Percentiles rank a stretch among this genome's conserved stretches.
Evolutionary conservation across 2,888 invertebrate genomes (phyloP).

Genomic region (Falcaria lacertinaria): DNA sequence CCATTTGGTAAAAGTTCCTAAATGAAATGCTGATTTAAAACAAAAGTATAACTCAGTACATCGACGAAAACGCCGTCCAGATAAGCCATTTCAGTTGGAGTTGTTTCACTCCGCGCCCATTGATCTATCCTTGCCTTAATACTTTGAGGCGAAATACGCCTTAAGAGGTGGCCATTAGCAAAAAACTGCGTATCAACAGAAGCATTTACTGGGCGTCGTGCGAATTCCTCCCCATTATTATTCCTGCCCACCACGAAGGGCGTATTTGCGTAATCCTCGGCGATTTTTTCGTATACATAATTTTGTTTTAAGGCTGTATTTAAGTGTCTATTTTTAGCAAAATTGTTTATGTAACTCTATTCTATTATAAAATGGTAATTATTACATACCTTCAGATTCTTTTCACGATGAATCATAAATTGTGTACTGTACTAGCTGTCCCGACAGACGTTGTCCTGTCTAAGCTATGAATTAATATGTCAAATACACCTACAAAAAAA

Average conservation of each 20-base stretch:
- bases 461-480: too few species aligned
- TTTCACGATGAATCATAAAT: too few species aligned
- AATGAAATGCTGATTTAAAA: too few species aligned
- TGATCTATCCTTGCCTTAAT: constrained; percentile 29
- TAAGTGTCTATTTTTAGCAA: background rate
- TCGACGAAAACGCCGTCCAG: background rate
- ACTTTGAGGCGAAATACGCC: constrained; percentile 32
- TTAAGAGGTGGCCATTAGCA: constrained; percentile 56
- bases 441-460: too few species aligned
- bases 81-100: background rate
- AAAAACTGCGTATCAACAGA: constrained; percentile 68
- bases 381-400: too few species aligned
- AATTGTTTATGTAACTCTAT: background rate
- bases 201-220: constrained; percentile 50
- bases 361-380: too few species aligned
- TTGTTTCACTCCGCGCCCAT: constrained; percentile 3
- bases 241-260: constrained; percentile 57
- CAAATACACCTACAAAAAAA: too few species aligned
- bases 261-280: constrained; percentile 61
- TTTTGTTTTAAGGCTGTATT: background rate
- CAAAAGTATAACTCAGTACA: background rate
- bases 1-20: too few species aligned
- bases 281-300: constrained; percentile 42
- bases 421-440: too few species aligned
- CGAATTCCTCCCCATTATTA: constrained; percentile 59